A percentile compares a stretch with the other conserved stretches of the same genome.
Conservation (phyloP, 2,888 invertebrate genomes). For the Melanostoma mellinum region DNA sequence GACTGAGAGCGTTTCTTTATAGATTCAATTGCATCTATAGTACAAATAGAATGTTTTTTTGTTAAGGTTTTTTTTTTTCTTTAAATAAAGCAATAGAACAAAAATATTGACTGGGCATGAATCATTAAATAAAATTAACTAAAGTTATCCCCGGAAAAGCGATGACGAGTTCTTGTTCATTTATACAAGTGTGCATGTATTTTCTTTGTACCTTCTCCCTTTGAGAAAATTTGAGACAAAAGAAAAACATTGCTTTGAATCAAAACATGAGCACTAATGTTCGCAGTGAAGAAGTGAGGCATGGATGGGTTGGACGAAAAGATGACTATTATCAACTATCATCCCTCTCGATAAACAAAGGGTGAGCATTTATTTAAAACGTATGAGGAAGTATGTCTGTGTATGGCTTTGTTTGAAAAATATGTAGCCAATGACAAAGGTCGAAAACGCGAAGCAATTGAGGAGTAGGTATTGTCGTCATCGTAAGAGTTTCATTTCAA, state of each 20-base stretch:
- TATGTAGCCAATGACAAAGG: neutral
- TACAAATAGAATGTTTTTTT: neutral
- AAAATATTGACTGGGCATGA: slow-evolving; percentile 1
- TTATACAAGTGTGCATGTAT: neutral
- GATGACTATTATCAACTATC: slow-evolving; percentile 23
- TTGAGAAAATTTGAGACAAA: slow-evolving; percentile 1
- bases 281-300: neutral
- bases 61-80: neutral
- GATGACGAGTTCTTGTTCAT: slow-evolving; percentile 8
- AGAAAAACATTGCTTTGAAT: neutral
- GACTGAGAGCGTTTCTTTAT: slow-evolving; percentile 12
- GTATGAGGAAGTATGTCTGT: too few relatives aligned
- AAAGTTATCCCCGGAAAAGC: slow-evolving; percentile 10
- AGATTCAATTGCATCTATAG: neutral
- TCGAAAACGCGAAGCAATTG: too few relatives aligned
- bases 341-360: slow-evolving; percentile 10
- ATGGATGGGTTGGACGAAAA: slow-evolving; percentile 23
- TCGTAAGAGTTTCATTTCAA: too few relatives aligned
- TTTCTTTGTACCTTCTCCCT: neutral
- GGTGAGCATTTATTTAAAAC: too few relatives aligned
- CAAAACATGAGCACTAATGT: too few relatives aligned
- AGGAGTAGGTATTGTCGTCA: too few relatives aligned
- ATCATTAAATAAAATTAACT: slow-evolving; percentile 47
- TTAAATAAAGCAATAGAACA: neutral
- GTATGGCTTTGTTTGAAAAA: slow-evolving; percentile 2